Evolutionary conservation across 1,140 invertebrate genomes (phyloP), one percentile per base, ranked within the genome.

Genomic region (Camponotus pennsylvanicus): DNA sequence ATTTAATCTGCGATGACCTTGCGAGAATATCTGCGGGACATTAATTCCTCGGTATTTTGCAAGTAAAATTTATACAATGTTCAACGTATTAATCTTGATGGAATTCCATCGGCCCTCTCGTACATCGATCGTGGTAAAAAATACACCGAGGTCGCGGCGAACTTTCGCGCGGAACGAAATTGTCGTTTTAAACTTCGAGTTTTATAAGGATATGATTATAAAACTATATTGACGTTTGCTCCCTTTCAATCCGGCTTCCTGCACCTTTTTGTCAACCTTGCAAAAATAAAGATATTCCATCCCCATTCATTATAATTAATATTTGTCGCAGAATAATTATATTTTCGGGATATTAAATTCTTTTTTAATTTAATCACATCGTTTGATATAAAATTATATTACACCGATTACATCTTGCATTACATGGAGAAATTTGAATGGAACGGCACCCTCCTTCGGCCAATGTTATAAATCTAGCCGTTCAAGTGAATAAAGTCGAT

Each of bases 51-150:
- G 42, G 37, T 70, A 32, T 73, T 83, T 83, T 73, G 69, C 55
- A 83, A 83, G 69, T 73, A 34, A 75, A 83, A 73, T 73, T 61
- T 45, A 83, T 73, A 73, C 55, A 45, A 69, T 59, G 59, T 82
- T 73, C 52, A 34, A 82, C 40, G 59, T 52, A 52, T 73, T 40
- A 82, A 82, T 82, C 67, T 75, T 61, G 69, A 61, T 83, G 79
- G 73, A 83, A 83, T 73, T 61, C 21, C 69, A 32, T 75, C 69
- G 18, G 13, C 66, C 59, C 27, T 71, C 55, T 71, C 55, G 21
- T 21, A 59, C 55, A 73, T 83, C 69, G 69, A 83, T 80, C 69
- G 37, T 21, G 13, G 1, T 27, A 40, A 83, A 75, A 73, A 83
- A 75, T 83, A 73, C n/a, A 40, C 8, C 32, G 55, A 73, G 57